These are phyloP conservation scores for Glossophaga mutica DNA, from an alignment of 2,797 vertebrate genomes.

Conservation along the genomic window DNA sequence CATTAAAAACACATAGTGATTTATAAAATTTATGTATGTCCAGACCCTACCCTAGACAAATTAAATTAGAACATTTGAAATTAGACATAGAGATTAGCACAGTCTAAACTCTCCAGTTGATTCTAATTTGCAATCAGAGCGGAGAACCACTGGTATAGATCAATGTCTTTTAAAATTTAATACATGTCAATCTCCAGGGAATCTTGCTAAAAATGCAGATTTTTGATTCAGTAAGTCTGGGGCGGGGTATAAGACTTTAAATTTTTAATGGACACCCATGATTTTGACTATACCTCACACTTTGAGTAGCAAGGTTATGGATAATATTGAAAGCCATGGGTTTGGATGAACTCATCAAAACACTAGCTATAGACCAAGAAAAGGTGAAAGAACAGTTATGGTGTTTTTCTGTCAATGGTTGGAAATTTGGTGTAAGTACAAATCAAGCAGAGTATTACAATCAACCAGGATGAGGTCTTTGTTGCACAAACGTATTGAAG, in stretches of 20 bases:
- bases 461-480: background rate
- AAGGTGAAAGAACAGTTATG: background rate
- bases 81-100: background rate
- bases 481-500: background rate
- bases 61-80: constrained; percentile 28
- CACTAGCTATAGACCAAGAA: background rate
- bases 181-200: background rate
- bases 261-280: background rate
- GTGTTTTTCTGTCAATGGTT: background rate
- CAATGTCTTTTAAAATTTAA: background rate
- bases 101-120: background rate
- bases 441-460: background rate
- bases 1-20: background rate
- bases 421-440: background rate
- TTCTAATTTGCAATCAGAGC: background rate
- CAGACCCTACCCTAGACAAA: background rate
- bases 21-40: background rate
- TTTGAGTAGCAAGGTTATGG: background rate
- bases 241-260: background rate
- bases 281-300: background rate
- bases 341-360: background rate
- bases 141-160: background rate
- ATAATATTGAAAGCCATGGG: background rate
- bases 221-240: background rate
- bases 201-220: background rate